These are phyloP conservation scores for Phenganax subtilis DNA, from an alignment of 92 coral and sea anemone species.

Conservation along the genomic window DNA sequence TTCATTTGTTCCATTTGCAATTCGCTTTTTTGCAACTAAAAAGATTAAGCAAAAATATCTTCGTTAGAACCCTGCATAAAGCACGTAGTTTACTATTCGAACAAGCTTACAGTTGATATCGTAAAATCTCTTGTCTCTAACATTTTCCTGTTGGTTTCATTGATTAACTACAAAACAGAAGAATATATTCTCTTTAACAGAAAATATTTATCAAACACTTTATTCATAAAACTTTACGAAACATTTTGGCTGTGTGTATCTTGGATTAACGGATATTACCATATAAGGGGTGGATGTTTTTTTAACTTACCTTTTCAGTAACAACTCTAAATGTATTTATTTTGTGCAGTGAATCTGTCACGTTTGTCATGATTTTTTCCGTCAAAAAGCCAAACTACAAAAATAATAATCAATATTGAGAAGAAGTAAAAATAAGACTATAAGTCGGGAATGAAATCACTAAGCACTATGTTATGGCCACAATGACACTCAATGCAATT, in stretches of 20 bases:
- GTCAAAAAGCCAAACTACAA: background rate
- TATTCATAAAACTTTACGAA: no score
- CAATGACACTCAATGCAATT: background rate
- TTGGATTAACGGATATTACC: background rate
- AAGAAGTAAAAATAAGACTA: background rate
- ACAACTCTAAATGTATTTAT: background rate
- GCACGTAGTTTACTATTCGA: no score
- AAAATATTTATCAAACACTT: no score
- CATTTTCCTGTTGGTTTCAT: slow-evolving; percentile 1
- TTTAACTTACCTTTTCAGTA: background rate
- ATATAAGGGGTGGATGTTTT: background rate
- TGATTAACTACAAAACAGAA: background rate
- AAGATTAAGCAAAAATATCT: background rate
- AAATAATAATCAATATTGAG: background rate
- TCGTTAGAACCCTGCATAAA: background rate
- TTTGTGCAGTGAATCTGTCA: slow-evolving; percentile 1
- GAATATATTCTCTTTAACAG: no score
- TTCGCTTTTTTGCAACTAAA: background rate
- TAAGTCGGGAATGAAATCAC: background rate
- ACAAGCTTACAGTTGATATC: background rate
- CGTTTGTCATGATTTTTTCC: background rate
- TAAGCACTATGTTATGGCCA: background rate
- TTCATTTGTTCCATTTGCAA: background rate
- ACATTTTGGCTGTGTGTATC: no score
- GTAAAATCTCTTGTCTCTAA: background rate